Base-by-base conservation (phyloP, 2,113 vertebrate species). In the Gallinago jamesoni region DNA sequence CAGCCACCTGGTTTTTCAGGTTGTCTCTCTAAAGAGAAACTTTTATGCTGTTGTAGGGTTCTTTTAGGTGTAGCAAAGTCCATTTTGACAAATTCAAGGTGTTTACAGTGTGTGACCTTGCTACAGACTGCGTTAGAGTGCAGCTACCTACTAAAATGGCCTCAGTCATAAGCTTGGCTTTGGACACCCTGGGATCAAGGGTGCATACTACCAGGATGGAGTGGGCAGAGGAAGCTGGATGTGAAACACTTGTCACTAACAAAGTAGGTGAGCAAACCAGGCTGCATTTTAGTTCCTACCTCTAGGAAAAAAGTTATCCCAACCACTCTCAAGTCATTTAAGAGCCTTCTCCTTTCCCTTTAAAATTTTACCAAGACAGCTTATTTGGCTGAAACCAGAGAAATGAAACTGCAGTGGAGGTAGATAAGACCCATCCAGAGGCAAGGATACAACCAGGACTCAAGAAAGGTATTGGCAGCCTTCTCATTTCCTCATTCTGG, bases 201-300 rank as follows among this genome's bases (percentile, higher is more conserved):
- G 1, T 8, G 10, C 8, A 2, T 1, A 4, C 39, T 13, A 35
- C 18, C 39, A 70, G 64, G 18, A 10, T 55, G 52, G 14, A 5
- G n/a, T 1, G 24, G n/a, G 24, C 48, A 84, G 17, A 6, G 60
- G 21, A 10, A 87, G 7, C 7, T 53, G 67, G 37, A 8, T 47
- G 57, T 13, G 23, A 72, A 67, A 66, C 0, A 3, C 6, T 7
- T 27, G 11, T 43, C 60, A 3, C 47, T 55, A 24, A 31, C 9
- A 7, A 76, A 76, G 27, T 5, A 6, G 77, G 15, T 12, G 22
- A 64, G 19, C 2, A n/a, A 50, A 86, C 8, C 24, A 10, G 37
- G 5, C n/a, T 68, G 23, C 3, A 2, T 1, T 0, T 5, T 30
- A 19, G 1, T 17, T 81, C n/a, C 43, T 25, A 17, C 9, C 3